Conservation (phyloP, 2,888 invertebrate genomes). For the Noctua fimbriata region DNA sequence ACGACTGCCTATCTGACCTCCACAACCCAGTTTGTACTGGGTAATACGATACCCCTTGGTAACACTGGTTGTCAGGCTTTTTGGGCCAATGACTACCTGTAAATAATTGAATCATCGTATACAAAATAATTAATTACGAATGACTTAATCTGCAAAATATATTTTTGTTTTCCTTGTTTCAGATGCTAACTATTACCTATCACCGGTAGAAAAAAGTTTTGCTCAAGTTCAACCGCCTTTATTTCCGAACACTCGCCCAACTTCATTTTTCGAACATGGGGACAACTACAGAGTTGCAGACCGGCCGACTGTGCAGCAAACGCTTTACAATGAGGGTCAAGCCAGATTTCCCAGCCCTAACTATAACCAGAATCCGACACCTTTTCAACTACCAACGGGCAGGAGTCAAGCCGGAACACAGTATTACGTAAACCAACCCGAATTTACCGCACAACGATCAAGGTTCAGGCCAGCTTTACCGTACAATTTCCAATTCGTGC, state of each 20-base stretch:
- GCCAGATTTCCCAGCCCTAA: slow-evolving; percentile 86
- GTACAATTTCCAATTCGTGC: slow-evolving; percentile 86
- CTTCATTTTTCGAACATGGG: slow-evolving; percentile 83
- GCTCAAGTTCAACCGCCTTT: slow-evolving; percentile 89
- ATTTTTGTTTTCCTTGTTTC: slow-evolving; percentile 74
- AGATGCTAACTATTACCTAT: slow-evolving; percentile 88
- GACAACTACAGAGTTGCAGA: slow-evolving; percentile 80
- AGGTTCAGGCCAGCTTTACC: slow-evolving; percentile 85
- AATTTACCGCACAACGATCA: slow-evolving; percentile 83
- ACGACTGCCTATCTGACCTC: too few relatives aligned
- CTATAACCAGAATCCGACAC: slow-evolving; percentile 88
- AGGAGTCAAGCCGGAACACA: slow-evolving; percentile 87
- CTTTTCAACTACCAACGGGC: slow-evolving; percentile 87
- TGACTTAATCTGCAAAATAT: not conserved
- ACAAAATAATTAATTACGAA: not conserved
- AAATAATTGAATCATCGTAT: not conserved
- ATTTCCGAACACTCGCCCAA: slow-evolving; percentile 83
- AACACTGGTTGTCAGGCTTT: too few relatives aligned
- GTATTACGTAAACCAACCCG: slow-evolving; percentile 87
- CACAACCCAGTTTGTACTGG: too few relatives aligned
- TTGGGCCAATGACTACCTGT: too few relatives aligned
- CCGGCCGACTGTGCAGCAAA: slow-evolving; percentile 77
- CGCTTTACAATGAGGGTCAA: slow-evolving; percentile 82
- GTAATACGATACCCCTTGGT: too few relatives aligned
- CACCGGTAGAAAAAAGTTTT: slow-evolving; percentile 88